A percentile compares a stretch with the other conserved stretches of the same genome.
Conservation (phyloP, 2,888 invertebrate genomes). For the Torymus auratus region DNA sequence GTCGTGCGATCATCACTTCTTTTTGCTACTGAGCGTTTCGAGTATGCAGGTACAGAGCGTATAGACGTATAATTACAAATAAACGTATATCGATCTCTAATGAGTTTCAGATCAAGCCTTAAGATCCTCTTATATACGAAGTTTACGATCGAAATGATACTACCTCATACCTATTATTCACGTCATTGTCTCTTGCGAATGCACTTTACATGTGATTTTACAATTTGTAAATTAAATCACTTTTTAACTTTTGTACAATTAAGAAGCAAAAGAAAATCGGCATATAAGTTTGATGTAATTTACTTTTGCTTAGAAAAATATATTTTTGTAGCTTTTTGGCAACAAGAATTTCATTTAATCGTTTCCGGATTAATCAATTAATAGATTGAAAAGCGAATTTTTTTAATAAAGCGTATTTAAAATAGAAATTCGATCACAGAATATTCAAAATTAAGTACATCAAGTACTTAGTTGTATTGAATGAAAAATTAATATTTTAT, state of each 20-base stretch:
- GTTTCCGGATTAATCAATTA: background rate
- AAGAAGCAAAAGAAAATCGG: slow-evolving; percentile 20
- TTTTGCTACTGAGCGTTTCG: slow-evolving; percentile 23
- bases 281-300: background rate
- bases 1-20: slow-evolving; percentile 32
- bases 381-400: background rate
- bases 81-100: background rate
- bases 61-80: slow-evolving; percentile 27
- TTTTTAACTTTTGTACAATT: slow-evolving; percentile 28
- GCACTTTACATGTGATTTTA: slow-evolving; percentile 17
- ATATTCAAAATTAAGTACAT: slow-evolving; percentile 39
- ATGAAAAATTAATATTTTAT: slow-evolving; percentile 25
- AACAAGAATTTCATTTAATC: slow-evolving; percentile 30
- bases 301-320: slow-evolving; percentile 36
- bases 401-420: slow-evolving; percentile 11
- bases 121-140: background rate
- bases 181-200: slow-evolving; percentile 14
- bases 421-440: slow-evolving; percentile 21
- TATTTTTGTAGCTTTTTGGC: slow-evolving; percentile 31
- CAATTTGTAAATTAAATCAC: background rate
- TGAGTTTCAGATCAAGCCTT: slow-evolving; percentile 40
- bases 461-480: slow-evolving; percentile 26
- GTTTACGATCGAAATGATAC: background rate
- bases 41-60: slow-evolving; percentile 52
- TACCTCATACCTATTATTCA: background rate